A percentile compares a stretch with the other conserved stretches of the same genome.
phyloP scores from a whole-genome alignment of 2,113 vertebrate species.

The Stegastes partitus region DNA sequence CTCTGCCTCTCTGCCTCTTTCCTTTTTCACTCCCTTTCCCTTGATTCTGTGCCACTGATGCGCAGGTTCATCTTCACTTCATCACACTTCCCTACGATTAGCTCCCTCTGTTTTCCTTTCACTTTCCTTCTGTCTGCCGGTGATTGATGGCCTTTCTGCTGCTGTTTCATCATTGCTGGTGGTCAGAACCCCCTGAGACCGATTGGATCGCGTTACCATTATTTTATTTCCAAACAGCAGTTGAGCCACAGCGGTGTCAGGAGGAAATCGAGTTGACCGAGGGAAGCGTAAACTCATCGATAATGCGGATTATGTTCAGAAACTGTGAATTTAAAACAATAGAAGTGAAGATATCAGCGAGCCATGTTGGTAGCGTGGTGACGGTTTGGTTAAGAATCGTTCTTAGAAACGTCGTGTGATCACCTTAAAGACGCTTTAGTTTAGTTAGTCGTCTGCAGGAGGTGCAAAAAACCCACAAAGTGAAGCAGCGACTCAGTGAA shows the following conservation, averaged over 20 bases:
- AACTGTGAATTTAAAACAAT: not conserved
- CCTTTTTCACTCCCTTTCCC: not conserved
- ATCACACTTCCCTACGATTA: not conserved
- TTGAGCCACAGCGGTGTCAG: conserved; percentile 16
- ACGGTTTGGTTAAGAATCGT: no score
- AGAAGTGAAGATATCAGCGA: no score
- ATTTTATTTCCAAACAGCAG: conserved; percentile 37
- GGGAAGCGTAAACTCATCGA: conserved; percentile 24
- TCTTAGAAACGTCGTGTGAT: no score
- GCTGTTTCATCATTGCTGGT: conserved; percentile 22
- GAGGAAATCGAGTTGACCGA: conserved; percentile 10
- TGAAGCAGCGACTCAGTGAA: no score
- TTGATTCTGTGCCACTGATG: not conserved
- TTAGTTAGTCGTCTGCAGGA: no score
- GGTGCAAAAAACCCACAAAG: no score
- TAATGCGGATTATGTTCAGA: conserved; percentile 7
- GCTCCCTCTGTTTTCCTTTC: not conserved
- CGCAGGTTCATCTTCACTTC: not conserved
- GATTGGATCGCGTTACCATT: conserved; percentile 37
- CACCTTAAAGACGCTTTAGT: no score
- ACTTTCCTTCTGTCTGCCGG: not conserved
- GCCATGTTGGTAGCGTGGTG: no score
- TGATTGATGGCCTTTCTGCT: conserved; percentile 28
- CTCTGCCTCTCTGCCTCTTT: not conserved
- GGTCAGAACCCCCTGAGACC: conserved; percentile 29